These are phyloP conservation scores for Epirrhoe alternata DNA, from an alignment of 2,888 invertebrate species.

Conservation along the genomic window DNA sequence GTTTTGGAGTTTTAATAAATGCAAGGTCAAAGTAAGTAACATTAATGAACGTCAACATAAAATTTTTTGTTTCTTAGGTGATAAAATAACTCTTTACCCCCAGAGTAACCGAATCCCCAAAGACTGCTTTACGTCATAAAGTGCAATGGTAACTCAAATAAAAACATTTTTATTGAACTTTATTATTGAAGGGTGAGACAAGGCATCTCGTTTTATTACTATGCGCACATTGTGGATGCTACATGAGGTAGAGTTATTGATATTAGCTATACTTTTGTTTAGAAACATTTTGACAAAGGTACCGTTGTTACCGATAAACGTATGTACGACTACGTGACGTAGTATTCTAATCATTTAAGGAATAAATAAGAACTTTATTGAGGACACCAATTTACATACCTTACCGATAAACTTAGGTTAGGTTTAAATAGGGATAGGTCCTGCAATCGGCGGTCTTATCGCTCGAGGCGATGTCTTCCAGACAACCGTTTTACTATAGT, in stretches of 20 bases:
- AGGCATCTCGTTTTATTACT: conserved; percentile 30
- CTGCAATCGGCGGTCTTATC: no score
- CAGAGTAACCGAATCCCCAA: conserved; percentile 15
- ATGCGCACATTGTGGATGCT: conserved; percentile 15
- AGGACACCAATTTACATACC: no score
- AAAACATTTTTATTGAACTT: conserved; percentile 33
- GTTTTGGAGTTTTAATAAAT: no score
- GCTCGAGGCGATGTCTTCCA: no score
- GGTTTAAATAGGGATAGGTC: no score
- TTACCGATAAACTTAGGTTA: no score
- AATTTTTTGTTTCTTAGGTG: neutral
- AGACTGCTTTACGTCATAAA: conserved; percentile 26
- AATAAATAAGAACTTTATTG: no score
- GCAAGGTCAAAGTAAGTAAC: neutral
- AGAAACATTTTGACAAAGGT: neutral
- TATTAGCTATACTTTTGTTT: neutral
- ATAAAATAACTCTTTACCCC: conserved; percentile 19
- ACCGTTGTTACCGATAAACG: no score
- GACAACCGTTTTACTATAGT: no score
- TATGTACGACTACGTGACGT: no score
- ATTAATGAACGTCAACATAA: neutral
- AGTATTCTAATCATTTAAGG: no score
- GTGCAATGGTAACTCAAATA: conserved; percentile 30
- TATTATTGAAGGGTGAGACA: conserved; percentile 35
- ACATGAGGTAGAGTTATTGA: neutral